Conservation (phyloP, 2,113 vertebrate species). For the Lates calcarifer region DNA sequence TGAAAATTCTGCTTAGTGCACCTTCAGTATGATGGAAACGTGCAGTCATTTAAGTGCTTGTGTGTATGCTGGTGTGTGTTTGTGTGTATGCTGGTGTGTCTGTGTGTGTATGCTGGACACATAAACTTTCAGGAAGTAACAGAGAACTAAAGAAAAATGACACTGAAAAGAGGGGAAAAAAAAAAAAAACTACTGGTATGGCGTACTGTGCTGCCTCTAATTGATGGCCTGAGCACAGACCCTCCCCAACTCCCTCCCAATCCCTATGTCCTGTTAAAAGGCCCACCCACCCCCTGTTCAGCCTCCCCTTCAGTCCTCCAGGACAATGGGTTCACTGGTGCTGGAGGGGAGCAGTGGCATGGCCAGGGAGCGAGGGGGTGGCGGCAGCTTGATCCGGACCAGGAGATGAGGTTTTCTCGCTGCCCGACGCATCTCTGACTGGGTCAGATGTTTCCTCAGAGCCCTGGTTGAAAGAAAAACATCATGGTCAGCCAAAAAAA, state of each 20-base stretch:
- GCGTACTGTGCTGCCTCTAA: conserved; percentile 60
- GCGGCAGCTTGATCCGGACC: conserved; percentile 89
- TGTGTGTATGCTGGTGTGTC: conserved; percentile 37
- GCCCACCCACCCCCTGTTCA: neutral
- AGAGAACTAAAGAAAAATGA: conserved; percentile 67
- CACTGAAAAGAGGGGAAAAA: conserved; percentile 54
- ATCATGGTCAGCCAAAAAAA: neutral
- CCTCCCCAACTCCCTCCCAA: conserved; percentile 15
- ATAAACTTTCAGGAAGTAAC: conserved; percentile 58
- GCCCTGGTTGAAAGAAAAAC: conserved; percentile 80
- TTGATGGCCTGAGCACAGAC: conserved; percentile 44
- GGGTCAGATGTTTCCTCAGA: conserved; percentile 92
- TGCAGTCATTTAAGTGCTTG: conserved; percentile 38
- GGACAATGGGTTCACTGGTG: conserved; percentile 94
- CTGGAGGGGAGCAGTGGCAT: conserved; percentile 87
- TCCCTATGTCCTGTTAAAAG: conserved; percentile 54
- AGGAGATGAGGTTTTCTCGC: conserved; percentile 91
- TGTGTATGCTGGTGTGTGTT: conserved; percentile 27
- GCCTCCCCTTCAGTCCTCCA: conserved; percentile 88
- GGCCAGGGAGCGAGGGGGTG: conserved; percentile 81
- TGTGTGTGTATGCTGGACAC: conserved; percentile 30
- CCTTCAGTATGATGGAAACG: conserved; percentile 28
- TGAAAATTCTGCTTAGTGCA: too few relatives aligned
- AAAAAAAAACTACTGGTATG: conserved; percentile 70
- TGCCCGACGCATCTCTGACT: conserved; percentile 92